Conservation (phyloP, 2,888 invertebrate species). For the Unio pictorum region DNA sequence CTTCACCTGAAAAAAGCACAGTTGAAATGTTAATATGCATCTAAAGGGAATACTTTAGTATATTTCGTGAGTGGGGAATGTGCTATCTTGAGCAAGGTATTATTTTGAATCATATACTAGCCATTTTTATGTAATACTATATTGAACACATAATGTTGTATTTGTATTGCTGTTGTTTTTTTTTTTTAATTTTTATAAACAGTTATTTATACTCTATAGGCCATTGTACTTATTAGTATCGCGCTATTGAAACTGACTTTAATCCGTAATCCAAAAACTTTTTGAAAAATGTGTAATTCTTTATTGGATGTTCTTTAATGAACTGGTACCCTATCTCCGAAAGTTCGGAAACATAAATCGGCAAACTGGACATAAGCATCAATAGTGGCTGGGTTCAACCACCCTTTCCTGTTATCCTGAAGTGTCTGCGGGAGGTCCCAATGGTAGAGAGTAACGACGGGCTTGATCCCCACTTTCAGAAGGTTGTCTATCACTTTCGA, state of each 20-base stretch:
- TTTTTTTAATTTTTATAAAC: too few species aligned
- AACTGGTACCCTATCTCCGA: conserved; percentile 65
- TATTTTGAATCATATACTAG: too few species aligned
- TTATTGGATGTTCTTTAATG: background rate
- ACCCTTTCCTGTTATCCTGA: conserved; percentile 69
- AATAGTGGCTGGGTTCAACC: conserved; percentile 54
- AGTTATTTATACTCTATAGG: too few species aligned
- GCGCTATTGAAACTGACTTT: too few species aligned
- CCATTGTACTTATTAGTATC: too few species aligned
- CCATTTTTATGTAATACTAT: too few species aligned
- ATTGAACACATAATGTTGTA: too few species aligned
- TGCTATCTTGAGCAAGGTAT: too few species aligned
- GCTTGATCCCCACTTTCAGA: conserved; percentile 76
- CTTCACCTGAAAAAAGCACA: conserved; percentile 60
- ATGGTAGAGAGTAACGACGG: conserved; percentile 75
- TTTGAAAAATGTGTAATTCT: background rate
- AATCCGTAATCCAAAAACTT: background rate
- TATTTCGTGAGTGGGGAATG: too few species aligned
- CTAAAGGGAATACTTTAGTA: too few species aligned
- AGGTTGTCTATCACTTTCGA: conserved; percentile 82
- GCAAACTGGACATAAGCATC: conserved; percentile 68
- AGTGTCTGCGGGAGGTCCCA: conserved; percentile 71
- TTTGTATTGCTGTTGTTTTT: too few species aligned
- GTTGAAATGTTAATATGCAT: too few species aligned
- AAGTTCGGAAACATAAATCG: conserved; percentile 61